Percentiles rank a stretch among this genome's conserved stretches.
phyloP scores from a whole-genome alignment of 1,140 invertebrate genomes.

The Rhyzopertha dominica region DNA sequence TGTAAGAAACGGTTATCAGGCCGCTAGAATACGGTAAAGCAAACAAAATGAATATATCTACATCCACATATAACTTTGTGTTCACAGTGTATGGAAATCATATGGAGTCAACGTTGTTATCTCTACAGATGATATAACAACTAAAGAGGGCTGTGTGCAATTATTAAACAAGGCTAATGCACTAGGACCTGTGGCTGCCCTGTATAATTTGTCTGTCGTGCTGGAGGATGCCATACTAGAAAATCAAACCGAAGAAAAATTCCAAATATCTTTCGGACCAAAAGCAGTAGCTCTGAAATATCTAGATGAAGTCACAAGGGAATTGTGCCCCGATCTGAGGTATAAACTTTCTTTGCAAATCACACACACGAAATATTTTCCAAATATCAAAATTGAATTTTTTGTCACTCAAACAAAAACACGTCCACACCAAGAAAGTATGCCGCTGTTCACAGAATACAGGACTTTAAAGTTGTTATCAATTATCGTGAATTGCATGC shows the following conservation, averaged over 20 bases:
- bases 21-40: conserved; percentile 62
- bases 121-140: conserved; percentile 46
- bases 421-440: no score
- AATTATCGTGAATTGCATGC: no score
- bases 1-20: conserved; percentile 65
- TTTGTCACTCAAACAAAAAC: no score
- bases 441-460: no score
- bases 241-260: no score
- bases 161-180: conserved; percentile 54
- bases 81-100: conserved; percentile 44
- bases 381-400: no score
- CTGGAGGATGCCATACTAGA: no score
- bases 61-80: conserved; percentile 57
- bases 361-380: not conserved
- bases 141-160: conserved; percentile 46
- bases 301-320: conserved; percentile 50
- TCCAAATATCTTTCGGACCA: no score
- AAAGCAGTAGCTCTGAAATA: conserved; percentile 54
- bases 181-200: conserved; percentile 61
- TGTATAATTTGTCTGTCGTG: no score
- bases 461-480: no score
- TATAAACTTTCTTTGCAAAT: conserved; percentile 4
- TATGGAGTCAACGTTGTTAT: conserved; percentile 48
- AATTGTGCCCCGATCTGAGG: conserved; percentile 48
- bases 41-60: no score